Base-by-base conservation (phyloP, 2,113 vertebrate species). In the Oophaga pumilio region DNA sequence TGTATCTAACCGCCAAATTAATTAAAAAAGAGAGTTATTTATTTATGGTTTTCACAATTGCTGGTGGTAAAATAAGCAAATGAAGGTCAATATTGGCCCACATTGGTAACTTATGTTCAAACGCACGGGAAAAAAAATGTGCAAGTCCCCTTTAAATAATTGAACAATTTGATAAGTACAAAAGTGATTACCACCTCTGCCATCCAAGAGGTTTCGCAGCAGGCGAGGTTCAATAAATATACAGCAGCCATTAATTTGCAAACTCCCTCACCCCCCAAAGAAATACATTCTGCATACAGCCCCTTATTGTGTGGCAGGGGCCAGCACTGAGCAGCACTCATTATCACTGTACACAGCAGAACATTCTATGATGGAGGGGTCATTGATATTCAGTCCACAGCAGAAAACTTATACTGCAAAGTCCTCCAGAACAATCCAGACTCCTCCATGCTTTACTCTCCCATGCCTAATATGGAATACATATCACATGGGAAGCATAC, bases 291-390 rank as follows among this genome's bases (percentile, higher is more conserved):
- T 66, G 4, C 33, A 52, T 15, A 82, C 43, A 52, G 68, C 20
- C 20, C 62, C 33, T 49, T 14, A 82, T 49, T 82, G 33, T 66
- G 66, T 64, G n/a, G 20, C 60, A 66, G 9, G 28, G 60, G 60
- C 28, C 10, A 60, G 78, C 53, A 60, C 57, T 26, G 53, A 57
- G 24, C 57, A 24, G 60, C 14, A 82, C 20, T 28, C 59, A 82
- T 82, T 62, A 59, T 64, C 60, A 62, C 20, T 13, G 9, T 68
- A 68, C 60, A 82, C 64, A 82, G 80, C 81, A 69, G 81, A 83
- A 83, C 33, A 53, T 69, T 83, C 81, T 82, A 49, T 59, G 53
- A 20, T 79, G 79, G 49, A 24, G 28, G 26, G 12, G 24, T 20
- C 0, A 24, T 64, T 52, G 10, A 50, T 24, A 52, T 80, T 26